Base-by-base conservation (phyloP, 30 jellyfish, hydroid and myxozoan species). In the Hydra vulgaris region DNA sequence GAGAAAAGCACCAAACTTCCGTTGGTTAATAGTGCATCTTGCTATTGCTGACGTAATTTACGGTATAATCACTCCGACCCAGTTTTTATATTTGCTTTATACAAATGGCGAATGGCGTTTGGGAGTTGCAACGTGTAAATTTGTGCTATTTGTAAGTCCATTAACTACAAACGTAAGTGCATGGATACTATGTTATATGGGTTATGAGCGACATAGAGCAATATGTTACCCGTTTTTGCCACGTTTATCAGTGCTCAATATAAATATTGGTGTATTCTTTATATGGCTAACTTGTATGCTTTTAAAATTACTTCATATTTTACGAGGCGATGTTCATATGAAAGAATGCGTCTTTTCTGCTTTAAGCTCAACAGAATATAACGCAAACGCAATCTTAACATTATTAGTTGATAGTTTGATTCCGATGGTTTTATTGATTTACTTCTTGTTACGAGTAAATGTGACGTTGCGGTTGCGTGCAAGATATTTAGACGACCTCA, bases 111-210 rank as follows among this genome's bases (percentile, higher is more conserved):
- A 27, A 52, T 52, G 85, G 85, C 53, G 27, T 7, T 25, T 55
- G 26, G 85, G 85, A 7, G 23, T 22, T 21, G 20, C 53, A 7
- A 21, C 25, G 22, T 78, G 85, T 53, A 55, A 78, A 78, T 1
- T 56, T 20, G 17, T 74, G 19, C 56, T 15, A 18, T 78, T 26
- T 17, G 55, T 56, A 0, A 81, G 85, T 52, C 85, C 85, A 0
- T 21, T 78, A 17, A 78, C 85, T 1, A 81, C 53, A 77, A 78
- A 78, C 18, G 79, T 78, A 23, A 78, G 85, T 52, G 85, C 85
- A 18, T 56, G 54, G 85, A 78, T 78, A 52, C 24, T 78, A 18
- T 78, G 85, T 77, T 55, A 26, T 26, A 78, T 78, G 85, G 85
- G 79, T 8, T 78, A 78, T 66, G 85, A 78, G 25, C 20, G 85